A percentile compares a stretch with the other conserved stretches of the same genome.
phyloP scores from a whole-genome alignment of 2,888 invertebrate genomes.

The Therioaphis trifolii region DNA sequence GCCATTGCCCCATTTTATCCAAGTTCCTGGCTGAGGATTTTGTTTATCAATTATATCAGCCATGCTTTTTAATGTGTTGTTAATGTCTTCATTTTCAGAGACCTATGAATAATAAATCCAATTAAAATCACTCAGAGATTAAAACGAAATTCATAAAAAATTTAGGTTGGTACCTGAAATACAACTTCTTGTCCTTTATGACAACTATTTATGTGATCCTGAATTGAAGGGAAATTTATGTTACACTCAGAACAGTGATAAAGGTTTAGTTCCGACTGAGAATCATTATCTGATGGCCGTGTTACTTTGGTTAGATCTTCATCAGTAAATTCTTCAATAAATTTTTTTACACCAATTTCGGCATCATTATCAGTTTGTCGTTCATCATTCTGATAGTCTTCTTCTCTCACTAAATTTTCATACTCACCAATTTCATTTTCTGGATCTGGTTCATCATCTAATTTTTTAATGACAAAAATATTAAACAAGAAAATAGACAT shows the following conservation, averaged over 20 bases:
- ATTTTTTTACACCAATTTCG: conserved; percentile 45
- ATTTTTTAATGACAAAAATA: neutral
- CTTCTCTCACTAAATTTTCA: conserved; percentile 38
- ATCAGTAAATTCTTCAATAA: conserved; percentile 53
- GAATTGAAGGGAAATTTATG: conserved; percentile 51
- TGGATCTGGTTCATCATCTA: conserved; percentile 42
- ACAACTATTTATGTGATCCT: conserved; percentile 45
- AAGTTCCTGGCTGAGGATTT: conserved; percentile 9
- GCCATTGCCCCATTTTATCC: conserved; percentile 56
- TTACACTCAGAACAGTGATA: conserved; percentile 56
- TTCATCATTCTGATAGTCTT: conserved; percentile 41
- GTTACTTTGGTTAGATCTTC: conserved; percentile 21
- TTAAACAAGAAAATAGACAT: neutral
- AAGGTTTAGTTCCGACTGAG: neutral
- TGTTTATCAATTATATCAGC: conserved; percentile 3
- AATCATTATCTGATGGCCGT: neutral
- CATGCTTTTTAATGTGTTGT: neutral
- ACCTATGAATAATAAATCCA: conserved; percentile 17
- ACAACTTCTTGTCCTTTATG: conserved; percentile 57
- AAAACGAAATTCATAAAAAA: neutral
- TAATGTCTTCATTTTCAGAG: conserved; percentile 11
- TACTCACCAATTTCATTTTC: neutral
- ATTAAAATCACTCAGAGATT: neutral
- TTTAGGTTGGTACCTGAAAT: conserved; percentile 45
- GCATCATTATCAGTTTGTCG: neutral